Conservation (phyloP, 2,113 vertebrate species). For the Percopsis transmontana region DNA sequence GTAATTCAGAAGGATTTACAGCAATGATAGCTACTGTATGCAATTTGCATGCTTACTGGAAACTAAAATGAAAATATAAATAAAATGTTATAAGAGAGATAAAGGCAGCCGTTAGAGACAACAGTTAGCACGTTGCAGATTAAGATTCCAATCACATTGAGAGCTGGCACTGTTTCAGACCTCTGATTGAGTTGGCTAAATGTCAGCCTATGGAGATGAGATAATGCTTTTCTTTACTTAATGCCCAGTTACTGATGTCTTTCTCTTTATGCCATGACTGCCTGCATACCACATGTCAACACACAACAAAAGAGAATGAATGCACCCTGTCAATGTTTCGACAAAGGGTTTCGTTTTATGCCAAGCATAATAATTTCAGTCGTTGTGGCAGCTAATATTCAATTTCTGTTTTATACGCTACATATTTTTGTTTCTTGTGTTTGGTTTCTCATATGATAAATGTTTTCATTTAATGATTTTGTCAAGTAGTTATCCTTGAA, state of each 20-base stretch:
- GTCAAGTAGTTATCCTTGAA: background rate
- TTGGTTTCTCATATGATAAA: background rate
- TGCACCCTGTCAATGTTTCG: background rate
- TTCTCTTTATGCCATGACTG: conserved; percentile 29
- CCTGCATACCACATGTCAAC: conserved; percentile 1
- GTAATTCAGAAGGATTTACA: background rate
- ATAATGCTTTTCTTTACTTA: conserved; percentile 36
- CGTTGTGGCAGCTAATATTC: too few species aligned
- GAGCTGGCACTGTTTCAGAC: conserved; percentile 45
- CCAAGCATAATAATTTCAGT: too few species aligned
- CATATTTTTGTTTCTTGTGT: background rate
- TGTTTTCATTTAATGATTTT: too few species aligned
- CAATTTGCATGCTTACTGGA: conserved; percentile 7
- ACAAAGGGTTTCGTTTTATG: background rate
- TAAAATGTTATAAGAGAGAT: background rate
- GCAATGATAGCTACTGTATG: background rate
- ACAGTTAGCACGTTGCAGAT: conserved; percentile 39
- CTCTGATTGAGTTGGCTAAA: conserved; percentile 63
- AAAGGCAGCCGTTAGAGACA: conserved; percentile 2
- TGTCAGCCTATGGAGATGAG: conserved; percentile 69
- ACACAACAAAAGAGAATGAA: background rate
- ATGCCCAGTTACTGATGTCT: conserved; percentile 32
- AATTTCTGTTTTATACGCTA: too few species aligned
- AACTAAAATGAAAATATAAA: conserved; percentile 6
- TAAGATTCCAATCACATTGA: conserved; percentile 69